These are phyloP conservation scores for Pentamera pediparva DNA, from an alignment of 53 echinoderm and acorn worm species.

Conservation along the genomic window DNA sequence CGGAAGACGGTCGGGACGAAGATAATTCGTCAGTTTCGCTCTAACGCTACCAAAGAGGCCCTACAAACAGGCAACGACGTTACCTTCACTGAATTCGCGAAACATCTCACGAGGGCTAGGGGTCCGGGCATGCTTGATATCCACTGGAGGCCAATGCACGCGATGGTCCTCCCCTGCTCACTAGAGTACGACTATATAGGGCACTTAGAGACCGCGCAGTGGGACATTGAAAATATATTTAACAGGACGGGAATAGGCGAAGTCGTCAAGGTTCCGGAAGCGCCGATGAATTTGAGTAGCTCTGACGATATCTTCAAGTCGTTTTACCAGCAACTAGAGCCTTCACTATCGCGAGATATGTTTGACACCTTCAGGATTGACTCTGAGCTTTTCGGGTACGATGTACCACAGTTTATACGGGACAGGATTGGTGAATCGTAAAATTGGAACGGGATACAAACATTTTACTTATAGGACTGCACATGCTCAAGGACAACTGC, in stretches of 20 bases:
- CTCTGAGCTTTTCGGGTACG: conserved; percentile 56
- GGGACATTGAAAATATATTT: conserved; percentile 55
- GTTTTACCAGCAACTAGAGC: conserved; percentile 38
- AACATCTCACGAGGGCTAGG: conserved; percentile 25
- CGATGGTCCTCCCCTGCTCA: conserved; percentile 56
- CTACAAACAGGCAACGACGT: conserved; percentile 41
- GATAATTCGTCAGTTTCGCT: conserved; percentile 37
- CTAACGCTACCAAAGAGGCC: conserved; percentile 40
- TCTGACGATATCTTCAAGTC: conserved; percentile 36
- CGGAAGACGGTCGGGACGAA: conserved; percentile 25
- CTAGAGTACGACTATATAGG: conserved; percentile 63
- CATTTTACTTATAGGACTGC: too few relatives aligned
- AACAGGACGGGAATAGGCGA: conserved; percentile 43
- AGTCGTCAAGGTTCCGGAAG: conserved; percentile 38
- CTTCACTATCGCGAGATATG: conserved; percentile 27
- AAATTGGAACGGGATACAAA: too few relatives aligned
- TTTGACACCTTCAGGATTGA: conserved; percentile 50
- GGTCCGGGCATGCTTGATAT: conserved; percentile 39
- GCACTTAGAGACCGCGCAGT: conserved; percentile 49
- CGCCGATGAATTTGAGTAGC: conserved; percentile 36
- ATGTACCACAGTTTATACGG: conserved; percentile 34
- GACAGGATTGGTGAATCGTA: too few relatives aligned
- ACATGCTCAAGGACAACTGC: too few relatives aligned
- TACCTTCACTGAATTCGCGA: conserved; percentile 58
- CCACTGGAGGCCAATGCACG: conserved; percentile 61